Evolutionary conservation across 2,113 vertebrate genomes (phyloP).

Genomic region (Hydropotes inermis): DNA sequence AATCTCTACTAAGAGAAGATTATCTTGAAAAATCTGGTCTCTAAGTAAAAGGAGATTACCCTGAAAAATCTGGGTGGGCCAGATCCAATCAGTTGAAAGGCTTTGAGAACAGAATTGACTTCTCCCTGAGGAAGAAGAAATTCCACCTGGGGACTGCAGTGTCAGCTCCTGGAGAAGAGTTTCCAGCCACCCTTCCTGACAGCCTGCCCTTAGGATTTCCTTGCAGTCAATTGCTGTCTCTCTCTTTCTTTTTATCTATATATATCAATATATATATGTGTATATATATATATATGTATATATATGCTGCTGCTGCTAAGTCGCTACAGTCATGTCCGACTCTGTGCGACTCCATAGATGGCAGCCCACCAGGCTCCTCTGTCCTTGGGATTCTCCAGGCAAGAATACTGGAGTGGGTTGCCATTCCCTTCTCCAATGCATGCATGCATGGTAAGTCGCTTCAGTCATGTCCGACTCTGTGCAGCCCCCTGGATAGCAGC

Average conservation of each 20-base stretch:
- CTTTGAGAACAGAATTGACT: not conserved
- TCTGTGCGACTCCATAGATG: fast-evolving
- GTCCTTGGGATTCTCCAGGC: not conserved
- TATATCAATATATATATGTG: not conserved
- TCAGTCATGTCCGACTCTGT: not conserved
- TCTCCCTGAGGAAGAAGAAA: not conserved
- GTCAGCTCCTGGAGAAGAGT: not conserved
- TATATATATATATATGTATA: not conserved
- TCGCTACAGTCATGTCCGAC: not conserved
- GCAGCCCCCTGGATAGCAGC: not conserved
- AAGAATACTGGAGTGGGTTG: not conserved
- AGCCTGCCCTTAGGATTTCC: not conserved
- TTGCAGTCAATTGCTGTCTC: not conserved
- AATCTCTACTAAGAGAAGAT: not conserved
- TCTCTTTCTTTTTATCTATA: not conserved
- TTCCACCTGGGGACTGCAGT: not conserved
- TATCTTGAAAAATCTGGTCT: not conserved
- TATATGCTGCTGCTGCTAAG: not conserved
- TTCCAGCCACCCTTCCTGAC: not conserved
- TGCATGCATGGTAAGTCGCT: not conserved
- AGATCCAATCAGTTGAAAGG: not conserved
- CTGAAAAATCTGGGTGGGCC: not conserved
- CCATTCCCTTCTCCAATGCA: not conserved
- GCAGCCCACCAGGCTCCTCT: not conserved
- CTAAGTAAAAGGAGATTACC: not conserved